Evolutionary conservation across 2,797 vertebrate genomes (phyloP), one percentile per base, ranked within the genome.

Genomic region (Adelosebastes latens): DNA sequence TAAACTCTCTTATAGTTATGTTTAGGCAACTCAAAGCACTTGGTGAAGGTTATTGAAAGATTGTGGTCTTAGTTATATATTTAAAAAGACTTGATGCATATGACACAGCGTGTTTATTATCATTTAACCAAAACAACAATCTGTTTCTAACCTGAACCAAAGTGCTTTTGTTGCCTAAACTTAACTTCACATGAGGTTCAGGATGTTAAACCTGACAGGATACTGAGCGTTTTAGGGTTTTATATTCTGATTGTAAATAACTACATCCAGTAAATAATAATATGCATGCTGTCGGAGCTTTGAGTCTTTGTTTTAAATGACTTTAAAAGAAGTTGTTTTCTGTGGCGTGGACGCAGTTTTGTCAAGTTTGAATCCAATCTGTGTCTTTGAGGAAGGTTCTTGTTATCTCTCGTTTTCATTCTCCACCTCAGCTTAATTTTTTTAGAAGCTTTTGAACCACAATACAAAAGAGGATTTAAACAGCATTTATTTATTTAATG

Each of bases 121-220:
- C 5, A 36, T 36, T 36, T 36, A 36, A 36, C 34, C 5, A 4
- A 36, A 13, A 34, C 22, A 6, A 10, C 32, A 59, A 34, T 61
- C 0, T 61, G 14, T 18, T 60, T n/a, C 4, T 27, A 4, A n/a
- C 20, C 18, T 39, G 36, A 39, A 39, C 13, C 36, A 39, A 39
- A 39, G 36, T 39, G 36, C 36, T 39, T 39, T 39, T 39, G 36
- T 39, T 39, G 36, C 36, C 36, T 39, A 39, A 39, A 39, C 36
- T 39, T 0, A 39, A 39, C 36, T 39, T 39, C 36, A 39, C 36
- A 39, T 0, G 0, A 13, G 12, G 36, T 0, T 31, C 27, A 31
- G 14, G 8, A 59, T 59, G 14, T 14, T 4, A 29, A 59, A 18
- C 56, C 36, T 36, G 34, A 36, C 13, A 39, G 36, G 13, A 39